Conservation (phyloP, 2,888 invertebrate species). For the Limenitis camilla region DNA sequence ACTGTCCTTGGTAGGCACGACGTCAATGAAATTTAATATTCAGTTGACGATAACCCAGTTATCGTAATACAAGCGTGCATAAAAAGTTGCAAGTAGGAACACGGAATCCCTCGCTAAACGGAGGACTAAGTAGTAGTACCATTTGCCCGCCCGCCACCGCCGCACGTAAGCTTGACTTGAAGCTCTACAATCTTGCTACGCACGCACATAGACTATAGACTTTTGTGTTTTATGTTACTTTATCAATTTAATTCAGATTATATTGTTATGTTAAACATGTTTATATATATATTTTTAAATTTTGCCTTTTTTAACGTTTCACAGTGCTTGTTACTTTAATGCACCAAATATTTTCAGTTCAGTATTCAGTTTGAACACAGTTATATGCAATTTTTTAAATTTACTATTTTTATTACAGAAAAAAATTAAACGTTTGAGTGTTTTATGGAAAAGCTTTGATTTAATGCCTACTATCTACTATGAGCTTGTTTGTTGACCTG, state of each 20-base stretch:
- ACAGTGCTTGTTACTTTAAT: no score
- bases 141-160: constrained; percentile 55
- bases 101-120: constrained; percentile 40
- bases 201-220: constrained; percentile 38
- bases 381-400: no score
- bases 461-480: constrained; percentile 30
- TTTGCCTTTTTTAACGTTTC: no score
- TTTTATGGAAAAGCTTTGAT: constrained; percentile 18
- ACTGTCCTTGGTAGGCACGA: constrained; percentile 60
- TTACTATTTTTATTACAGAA: constrained; percentile 25
- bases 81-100: constrained; percentile 56
- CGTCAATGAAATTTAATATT: constrained; percentile 70
- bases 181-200: constrained; percentile 47
- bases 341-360: no score
- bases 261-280: not conserved
- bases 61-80: constrained; percentile 55
- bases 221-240: not conserved
- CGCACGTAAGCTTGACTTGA: constrained; percentile 60
- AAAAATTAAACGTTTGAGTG: not conserved
- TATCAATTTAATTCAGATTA: not conserved
- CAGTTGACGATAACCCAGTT: constrained; percentile 67
- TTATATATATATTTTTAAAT: no score
- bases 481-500: constrained; percentile 70
- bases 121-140: constrained; percentile 50
- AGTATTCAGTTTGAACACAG: no score